Percentiles rank a stretch among this genome's conserved stretches.
These are phyloP conservation scores for Pseudopodoces humilis DNA, from an alignment of 2,113 vertebrate genomes.

Conservation along the genomic window DNA sequence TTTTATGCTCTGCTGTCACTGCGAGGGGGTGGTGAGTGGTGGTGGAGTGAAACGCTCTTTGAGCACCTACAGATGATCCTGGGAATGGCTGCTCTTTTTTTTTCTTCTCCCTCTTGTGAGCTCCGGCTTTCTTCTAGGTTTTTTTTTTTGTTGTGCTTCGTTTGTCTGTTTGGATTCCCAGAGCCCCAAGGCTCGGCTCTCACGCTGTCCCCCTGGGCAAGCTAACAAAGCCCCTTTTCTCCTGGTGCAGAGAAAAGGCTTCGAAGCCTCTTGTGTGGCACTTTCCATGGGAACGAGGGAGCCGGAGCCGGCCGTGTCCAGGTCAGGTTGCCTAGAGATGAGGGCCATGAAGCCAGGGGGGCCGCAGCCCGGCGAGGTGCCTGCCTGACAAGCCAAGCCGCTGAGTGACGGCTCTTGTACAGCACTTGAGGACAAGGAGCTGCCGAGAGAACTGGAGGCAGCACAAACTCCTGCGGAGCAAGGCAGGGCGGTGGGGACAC, in stretches of 20 bases:
- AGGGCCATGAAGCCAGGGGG: slow-evolving; percentile 64
- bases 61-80: slow-evolving; percentile 69
- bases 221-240: slow-evolving; percentile 98
- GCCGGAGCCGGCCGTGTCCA: slow-evolving; percentile 73
- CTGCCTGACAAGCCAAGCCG: slow-evolving; percentile 49
- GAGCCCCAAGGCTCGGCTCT: slow-evolving; percentile 80
- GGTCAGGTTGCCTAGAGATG: slow-evolving; percentile 87
- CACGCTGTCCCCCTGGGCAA: slow-evolving; percentile 88
- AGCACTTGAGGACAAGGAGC: slow-evolving; percentile 62
- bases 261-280: slow-evolving; percentile 82
- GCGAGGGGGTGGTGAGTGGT: background rate
- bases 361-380: slow-evolving; percentile 26
- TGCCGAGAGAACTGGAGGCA: slow-evolving; percentile 31
- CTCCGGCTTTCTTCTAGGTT: slow-evolving; percentile 40
- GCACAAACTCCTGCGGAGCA: background rate
- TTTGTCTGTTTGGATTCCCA: slow-evolving; percentile 85
- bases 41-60: background rate
- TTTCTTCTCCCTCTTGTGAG: slow-evolving; percentile 19
- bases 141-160: slow-evolving; percentile 57
- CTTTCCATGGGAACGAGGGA: slow-evolving; percentile 90
- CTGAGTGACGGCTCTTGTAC: slow-evolving; percentile 68
- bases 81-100: slow-evolving; percentile 62
- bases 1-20: slow-evolving; percentile 20
- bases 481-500: background rate
- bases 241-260: slow-evolving; percentile 84